Evolutionary conservation across 1,140 invertebrate genomes (phyloP).

Genomic region (Saccostrea glomerata): DNA sequence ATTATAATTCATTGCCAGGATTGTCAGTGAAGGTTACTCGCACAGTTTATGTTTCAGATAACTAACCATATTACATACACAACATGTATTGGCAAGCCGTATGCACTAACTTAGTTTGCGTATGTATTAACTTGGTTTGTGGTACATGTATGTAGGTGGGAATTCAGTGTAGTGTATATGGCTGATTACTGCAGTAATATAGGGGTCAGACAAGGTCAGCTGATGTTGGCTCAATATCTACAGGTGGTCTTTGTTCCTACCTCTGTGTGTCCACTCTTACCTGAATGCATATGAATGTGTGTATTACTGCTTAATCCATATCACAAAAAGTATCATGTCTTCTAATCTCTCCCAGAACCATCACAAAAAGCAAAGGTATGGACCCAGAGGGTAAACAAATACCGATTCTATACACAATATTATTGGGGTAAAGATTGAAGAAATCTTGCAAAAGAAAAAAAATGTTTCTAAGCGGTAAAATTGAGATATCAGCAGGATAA

Average conservation of each 20-base stretch:
- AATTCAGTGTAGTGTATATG: neutral
- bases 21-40: neutral
- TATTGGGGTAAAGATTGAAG: neutral
- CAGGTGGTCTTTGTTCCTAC: neutral
- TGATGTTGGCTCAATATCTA: neutral
- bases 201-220: neutral
- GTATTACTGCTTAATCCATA: neutral
- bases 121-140: neutral
- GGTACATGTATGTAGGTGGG: neutral
- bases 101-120: neutral
- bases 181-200: neutral
- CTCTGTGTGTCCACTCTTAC: neutral
- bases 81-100: neutral
- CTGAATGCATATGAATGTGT: neutral
- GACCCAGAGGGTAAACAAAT: neutral
- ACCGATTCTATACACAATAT: neutral
- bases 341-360: neutral
- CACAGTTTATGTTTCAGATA: neutral
- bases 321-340: neutral
- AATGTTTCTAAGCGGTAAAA: neutral
- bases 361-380: neutral
- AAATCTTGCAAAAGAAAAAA: neutral
- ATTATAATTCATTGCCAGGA: slow-evolving; percentile 10
- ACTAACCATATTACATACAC: neutral
- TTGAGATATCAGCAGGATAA: neutral